Percentiles rank a stretch among this genome's conserved stretches.
Conservation (phyloP, 2,888 invertebrate species). For the Nineta flava region DNA sequence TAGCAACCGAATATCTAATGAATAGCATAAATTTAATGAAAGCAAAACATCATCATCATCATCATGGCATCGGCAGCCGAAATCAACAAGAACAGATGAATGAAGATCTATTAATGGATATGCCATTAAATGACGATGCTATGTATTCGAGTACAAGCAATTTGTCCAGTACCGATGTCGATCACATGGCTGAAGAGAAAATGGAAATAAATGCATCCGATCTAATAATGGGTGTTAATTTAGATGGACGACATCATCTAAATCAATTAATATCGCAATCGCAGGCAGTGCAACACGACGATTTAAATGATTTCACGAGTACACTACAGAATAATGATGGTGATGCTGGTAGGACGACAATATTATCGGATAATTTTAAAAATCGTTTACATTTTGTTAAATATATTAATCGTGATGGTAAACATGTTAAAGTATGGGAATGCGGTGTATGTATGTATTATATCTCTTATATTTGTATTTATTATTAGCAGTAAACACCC, state of each 20-base stretch:
- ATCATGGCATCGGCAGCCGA: too few relatives aligned
- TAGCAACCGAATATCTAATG: background rate
- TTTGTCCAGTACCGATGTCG: background rate
- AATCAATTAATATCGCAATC: too few relatives aligned
- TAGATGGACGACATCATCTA: too few relatives aligned
- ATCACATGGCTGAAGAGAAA: background rate
- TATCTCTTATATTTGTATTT: background rate
- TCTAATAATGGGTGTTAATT: too few relatives aligned
- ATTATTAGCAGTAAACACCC: too few relatives aligned
- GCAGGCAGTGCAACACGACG: too few relatives aligned
- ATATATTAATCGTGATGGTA: constrained; percentile 47
- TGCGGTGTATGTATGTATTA: constrained; percentile 55
- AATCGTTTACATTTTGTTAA: constrained; percentile 42
- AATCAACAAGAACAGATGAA: too few relatives aligned
- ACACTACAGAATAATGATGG: too few relatives aligned
- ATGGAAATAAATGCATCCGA: background rate
- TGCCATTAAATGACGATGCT: background rate
- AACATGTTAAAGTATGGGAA: constrained; percentile 54
- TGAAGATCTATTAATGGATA: background rate
- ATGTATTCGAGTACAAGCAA: background rate
- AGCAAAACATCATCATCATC: background rate
- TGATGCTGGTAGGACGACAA: background rate
- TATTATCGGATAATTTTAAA: background rate
- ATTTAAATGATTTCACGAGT: background rate
- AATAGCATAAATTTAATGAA: background rate